Conservation (phyloP, 2,113 vertebrate genomes). For the Microtus richardsoni region DNA sequence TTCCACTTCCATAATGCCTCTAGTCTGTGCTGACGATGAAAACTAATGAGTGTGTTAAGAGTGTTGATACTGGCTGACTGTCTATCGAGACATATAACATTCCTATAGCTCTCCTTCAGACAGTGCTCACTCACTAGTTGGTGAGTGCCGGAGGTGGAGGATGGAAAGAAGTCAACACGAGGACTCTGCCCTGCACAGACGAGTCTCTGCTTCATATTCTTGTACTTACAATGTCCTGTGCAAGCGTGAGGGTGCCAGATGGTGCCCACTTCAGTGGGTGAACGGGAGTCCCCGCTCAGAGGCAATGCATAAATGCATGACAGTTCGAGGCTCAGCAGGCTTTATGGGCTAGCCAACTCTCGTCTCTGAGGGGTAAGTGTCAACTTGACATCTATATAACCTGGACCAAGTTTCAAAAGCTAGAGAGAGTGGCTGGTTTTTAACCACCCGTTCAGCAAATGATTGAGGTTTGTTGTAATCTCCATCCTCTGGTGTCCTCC, state of each 20-base stretch:
- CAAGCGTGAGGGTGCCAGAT: not conserved
- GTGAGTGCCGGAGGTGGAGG: not conserved
- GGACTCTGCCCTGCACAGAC: fast-evolving
- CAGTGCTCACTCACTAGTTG: not conserved
- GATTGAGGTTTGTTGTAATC: not conserved
- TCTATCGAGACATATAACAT: not conserved
- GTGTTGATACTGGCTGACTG: not conserved
- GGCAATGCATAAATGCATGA: constrained; percentile 18
- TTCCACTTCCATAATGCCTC: not conserved
- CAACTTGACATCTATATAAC: not conserved
- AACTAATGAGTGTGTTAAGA: not conserved
- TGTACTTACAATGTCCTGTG: not conserved
- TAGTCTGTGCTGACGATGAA: not conserved
- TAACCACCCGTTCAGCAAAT: not conserved
- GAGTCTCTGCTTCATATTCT: not conserved
- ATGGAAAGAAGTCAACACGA: not conserved
- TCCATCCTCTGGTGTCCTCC: fast-evolving
- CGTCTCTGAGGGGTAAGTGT: not conserved
- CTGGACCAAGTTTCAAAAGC: not conserved
- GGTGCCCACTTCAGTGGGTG: constrained; percentile 6
- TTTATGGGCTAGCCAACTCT: not conserved
- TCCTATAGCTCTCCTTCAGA: not conserved
- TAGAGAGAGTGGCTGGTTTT: not conserved
- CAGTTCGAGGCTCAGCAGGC: not conserved
- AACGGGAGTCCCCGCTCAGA: not conserved